Conservation (phyloP, 2,888 invertebrate genomes). For the Drosophila birchii region DNA sequence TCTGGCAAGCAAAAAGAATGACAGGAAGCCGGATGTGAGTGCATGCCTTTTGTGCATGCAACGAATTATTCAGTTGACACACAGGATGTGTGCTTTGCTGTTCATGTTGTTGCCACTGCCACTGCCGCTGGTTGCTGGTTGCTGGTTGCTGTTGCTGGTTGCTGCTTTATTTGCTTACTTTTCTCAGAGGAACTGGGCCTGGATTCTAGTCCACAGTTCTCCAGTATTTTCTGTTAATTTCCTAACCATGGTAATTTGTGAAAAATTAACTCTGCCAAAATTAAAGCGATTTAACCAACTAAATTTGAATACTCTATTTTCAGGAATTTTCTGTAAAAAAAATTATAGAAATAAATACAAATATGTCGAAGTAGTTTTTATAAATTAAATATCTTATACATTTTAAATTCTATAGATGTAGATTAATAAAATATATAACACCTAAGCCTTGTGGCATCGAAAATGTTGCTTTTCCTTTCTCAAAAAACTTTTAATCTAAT, state of each 20-base stretch:
- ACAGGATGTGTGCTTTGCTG: constrained; percentile 79
- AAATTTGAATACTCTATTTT: constrained; percentile 23
- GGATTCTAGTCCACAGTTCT: constrained; percentile 20
- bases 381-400: background rate
- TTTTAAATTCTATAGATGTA: background rate
- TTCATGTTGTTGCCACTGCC: constrained; percentile 56
- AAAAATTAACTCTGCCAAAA: constrained; percentile 29
- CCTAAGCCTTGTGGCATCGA: too few relatives aligned
- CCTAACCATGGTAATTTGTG: constrained; percentile 24
- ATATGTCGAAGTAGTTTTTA: background rate
- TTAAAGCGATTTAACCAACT: background rate
- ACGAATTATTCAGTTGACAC: constrained; percentile 81
- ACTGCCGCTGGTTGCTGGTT: constrained; percentile 33
- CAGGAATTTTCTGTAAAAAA: background rate
- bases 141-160: constrained; percentile 11
- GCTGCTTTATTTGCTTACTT: constrained; percentile 29
- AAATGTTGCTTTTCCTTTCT: too few relatives aligned
- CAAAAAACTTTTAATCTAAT: too few relatives aligned
- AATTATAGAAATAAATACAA: background rate
- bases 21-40: constrained; percentile 81
- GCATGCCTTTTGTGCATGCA: constrained; percentile 81
- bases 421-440: background rate
- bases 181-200: constrained; percentile 45
- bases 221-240: constrained; percentile 35
- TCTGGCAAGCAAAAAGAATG: constrained; percentile 73